Conservation (phyloP, 1,140 invertebrate genomes). For the Zeugodacus cucurbitae region DNA sequence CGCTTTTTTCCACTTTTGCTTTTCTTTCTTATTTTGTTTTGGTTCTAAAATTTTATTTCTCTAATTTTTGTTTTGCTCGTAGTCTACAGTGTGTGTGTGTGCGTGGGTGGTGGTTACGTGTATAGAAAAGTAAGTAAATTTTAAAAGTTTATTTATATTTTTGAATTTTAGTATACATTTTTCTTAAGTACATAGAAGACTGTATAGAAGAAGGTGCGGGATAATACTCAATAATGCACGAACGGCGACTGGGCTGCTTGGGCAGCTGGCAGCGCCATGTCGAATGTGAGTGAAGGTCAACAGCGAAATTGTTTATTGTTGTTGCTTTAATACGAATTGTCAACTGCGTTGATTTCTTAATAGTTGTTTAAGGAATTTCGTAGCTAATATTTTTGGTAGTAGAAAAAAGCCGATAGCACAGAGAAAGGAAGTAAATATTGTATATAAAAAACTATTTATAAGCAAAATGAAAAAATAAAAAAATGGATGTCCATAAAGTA, state of each 20-base stretch:
- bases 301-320: not conserved
- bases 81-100: not conserved
- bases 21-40: conserved; percentile 11
- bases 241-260: not conserved
- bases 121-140: not conserved
- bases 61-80: not conserved
- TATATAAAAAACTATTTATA: not conserved
- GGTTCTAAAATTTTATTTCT: not conserved
- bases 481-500: too few relatives aligned
- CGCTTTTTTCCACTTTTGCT: conserved; percentile 7
- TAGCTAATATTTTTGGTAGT: not conserved
- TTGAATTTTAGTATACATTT: not conserved
- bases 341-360: too few relatives aligned
- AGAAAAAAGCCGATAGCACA: not conserved
- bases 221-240: not conserved
- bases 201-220: not conserved
- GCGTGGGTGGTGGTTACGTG: not conserved
- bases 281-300: not conserved
- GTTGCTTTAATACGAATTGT: too few relatives aligned
- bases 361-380: not conserved
- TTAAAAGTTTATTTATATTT: not conserved
- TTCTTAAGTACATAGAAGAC: not conserved
- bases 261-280: not conserved
- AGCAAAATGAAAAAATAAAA: not conserved
- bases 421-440: not conserved